Evolutionary conservation across 1,140 invertebrate species (phyloP).

Genomic region (Brachionus koreanus): DNA sequence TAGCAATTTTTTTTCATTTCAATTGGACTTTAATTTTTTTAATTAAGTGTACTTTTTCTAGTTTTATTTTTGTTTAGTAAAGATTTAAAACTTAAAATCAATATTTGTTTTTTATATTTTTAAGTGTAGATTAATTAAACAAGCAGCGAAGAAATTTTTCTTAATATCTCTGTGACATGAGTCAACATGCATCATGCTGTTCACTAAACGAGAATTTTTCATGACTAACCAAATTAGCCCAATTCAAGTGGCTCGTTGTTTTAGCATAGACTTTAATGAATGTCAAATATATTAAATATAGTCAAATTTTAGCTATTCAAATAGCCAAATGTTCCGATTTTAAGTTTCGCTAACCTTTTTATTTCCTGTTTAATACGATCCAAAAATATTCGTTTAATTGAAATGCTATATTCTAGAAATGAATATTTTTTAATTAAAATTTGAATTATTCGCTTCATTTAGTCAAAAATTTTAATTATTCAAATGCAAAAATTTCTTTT

Average conservation of each 20-base stretch:
- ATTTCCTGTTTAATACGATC: background rate
- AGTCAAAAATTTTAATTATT: background rate
- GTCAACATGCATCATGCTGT: background rate
- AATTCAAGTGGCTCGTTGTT: background rate
- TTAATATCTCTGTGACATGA: background rate
- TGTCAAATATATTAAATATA: background rate
- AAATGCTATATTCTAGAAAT: background rate
- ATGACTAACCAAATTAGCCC: background rate
- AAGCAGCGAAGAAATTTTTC: background rate
- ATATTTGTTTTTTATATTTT: background rate
- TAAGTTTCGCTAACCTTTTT: background rate
- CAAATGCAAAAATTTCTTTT: background rate
- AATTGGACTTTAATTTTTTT: background rate
- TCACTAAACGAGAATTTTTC: background rate
- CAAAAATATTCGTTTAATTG: background rate
- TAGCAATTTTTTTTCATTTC: background rate
- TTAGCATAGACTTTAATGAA: background rate
- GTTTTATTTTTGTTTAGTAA: background rate
- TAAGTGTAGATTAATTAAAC: background rate
- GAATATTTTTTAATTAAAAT: conserved; percentile 2
- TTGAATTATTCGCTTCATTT: background rate
- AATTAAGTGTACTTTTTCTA: background rate
- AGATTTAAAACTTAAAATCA: conserved; percentile 5
- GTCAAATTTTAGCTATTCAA: background rate
- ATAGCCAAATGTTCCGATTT: background rate